Evolutionary conservation across 2,797 vertebrate genomes (phyloP).

Genomic region (Xiphophorus birchmanni): DNA sequence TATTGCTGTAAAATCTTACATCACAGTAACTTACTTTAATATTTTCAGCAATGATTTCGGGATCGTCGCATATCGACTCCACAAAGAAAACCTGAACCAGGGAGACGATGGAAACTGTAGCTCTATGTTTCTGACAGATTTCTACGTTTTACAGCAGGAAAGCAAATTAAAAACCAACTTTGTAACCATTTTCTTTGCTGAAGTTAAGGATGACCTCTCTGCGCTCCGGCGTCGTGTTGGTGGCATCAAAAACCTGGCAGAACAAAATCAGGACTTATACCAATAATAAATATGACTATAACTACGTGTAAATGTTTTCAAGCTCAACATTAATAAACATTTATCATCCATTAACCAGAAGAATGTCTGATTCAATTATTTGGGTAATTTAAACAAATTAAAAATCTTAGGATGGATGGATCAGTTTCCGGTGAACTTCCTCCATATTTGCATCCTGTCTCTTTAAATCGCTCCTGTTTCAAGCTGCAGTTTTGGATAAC

Average conservation of each 20-base stretch:
- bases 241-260: constrained; percentile 90
- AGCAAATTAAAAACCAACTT: constrained; percentile 74
- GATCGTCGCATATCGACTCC: constrained; percentile 90
- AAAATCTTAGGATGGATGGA: neutral
- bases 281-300: too few relatives aligned
- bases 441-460: neutral
- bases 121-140: neutral
- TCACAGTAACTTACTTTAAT: constrained; percentile 82
- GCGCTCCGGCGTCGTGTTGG: constrained; percentile 89
- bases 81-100: constrained; percentile 86
- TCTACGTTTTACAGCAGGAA: neutral
- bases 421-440: neutral
- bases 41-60: constrained; percentile 88
- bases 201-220: constrained; percentile 86
- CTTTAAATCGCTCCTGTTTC: neutral
- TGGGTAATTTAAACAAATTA: too few relatives aligned
- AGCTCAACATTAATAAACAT: neutral
- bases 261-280: neutral
- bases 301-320: neutral
- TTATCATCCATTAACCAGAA: neutral
- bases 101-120: accelerated
- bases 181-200: constrained; percentile 89
- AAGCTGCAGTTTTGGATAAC: neutral
- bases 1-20: neutral
- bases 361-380: neutral